A percentile compares a stretch with the other conserved stretches of the same genome.
Evolutionary conservation across 2,888 invertebrate genomes (phyloP).

Genomic region (Oxyteleia sp.): DNA sequence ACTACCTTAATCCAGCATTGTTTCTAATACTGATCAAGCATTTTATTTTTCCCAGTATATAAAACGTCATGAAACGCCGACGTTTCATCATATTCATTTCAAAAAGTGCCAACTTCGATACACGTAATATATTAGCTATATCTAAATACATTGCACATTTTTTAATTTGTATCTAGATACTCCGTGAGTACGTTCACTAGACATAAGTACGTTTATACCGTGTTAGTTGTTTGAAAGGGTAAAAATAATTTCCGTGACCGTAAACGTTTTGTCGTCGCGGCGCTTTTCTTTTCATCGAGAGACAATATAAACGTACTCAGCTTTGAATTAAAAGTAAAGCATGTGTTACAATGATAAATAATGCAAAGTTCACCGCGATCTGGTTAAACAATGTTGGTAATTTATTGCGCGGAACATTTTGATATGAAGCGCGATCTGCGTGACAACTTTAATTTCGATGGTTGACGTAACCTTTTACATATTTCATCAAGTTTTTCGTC

Average conservation of each 20-base stretch:
- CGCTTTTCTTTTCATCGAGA: slow-evolving; percentile 4
- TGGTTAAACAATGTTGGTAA: slow-evolving; percentile 19
- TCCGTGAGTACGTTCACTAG: slow-evolving; percentile 42
- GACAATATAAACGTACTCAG: slow-evolving; percentile 58
- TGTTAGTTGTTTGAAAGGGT: slow-evolving; percentile 23
- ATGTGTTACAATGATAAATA: slow-evolving; percentile 32
- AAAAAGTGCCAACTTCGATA: slow-evolving; percentile 37
- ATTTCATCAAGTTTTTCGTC: slow-evolving; percentile 10
- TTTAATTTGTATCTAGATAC: slow-evolving; percentile 55
- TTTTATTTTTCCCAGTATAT: no score
- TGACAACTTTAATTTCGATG: slow-evolving; percentile 27
- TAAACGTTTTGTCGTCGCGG: background rate
- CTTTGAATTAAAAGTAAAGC: slow-evolving; percentile 29
- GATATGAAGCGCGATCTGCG: slow-evolving; percentile 13
- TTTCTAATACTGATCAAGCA: no score
- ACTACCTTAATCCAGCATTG: no score
- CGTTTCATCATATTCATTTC: slow-evolving; percentile 22
- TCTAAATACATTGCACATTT: slow-evolving; percentile 62
- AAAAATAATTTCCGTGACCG: slow-evolving; percentile 12
- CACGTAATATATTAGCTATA: slow-evolving; percentile 29
- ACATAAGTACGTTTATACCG: slow-evolving; percentile 58
- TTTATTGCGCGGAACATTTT: slow-evolving; percentile 8
- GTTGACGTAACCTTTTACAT: slow-evolving; percentile 17
- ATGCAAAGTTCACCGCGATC: slow-evolving; percentile 16
- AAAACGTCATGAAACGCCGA: slow-evolving; percentile 5